Base-by-base conservation (phyloP, 2,113 vertebrate species). In the Phalacrocorax pelagicus region DNA sequence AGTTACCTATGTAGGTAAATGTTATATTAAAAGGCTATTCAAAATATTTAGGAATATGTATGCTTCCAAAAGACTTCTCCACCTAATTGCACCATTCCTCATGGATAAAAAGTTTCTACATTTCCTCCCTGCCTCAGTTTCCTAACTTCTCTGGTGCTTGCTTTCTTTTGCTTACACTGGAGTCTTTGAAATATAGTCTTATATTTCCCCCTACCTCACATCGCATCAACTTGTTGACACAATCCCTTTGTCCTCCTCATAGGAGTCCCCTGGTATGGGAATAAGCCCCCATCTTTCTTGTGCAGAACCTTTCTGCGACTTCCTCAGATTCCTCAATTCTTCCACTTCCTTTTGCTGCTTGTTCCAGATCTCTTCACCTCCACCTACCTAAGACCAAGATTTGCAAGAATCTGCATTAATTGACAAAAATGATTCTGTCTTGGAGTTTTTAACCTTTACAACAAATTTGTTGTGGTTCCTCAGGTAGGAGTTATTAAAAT, bases 161-260 rank as follows among this genome's bases (percentile, higher is more conserved):
- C 32, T 73, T 94, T 61, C 59, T 70, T 91, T 90, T 51, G 32
- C n/a, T 38, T 86, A 3, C 4, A 3, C 1, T 38, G 12, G 32
- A 73, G 49, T 52, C 19, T 83, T 77, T 40, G 30, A 49, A 91
- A 66, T 15, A 16, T 2, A 4, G 70, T 86, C 16, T 52, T 70
- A 0, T 16, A 27, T 32, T 80, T 84, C 6, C 27, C 18, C 12
- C 32, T 51, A 29, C 13, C 32, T 78, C 26, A 55, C 6, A 30
- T 38, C 0, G 0, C n/a, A 44, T 78, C 30, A 46, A 13, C 12
- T 62, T 1, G 1, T 44, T 79, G 66, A n/a, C 6, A 32, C 9
- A 8, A 29, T 69, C 27, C 14, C 12, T 40, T 57, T 67, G 24
- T 55, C 36, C 7, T 67, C 5, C 20, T 58, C 21, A 21, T 73